Conservation (phyloP, 1,140 invertebrate species). For the Atta colombica region DNA sequence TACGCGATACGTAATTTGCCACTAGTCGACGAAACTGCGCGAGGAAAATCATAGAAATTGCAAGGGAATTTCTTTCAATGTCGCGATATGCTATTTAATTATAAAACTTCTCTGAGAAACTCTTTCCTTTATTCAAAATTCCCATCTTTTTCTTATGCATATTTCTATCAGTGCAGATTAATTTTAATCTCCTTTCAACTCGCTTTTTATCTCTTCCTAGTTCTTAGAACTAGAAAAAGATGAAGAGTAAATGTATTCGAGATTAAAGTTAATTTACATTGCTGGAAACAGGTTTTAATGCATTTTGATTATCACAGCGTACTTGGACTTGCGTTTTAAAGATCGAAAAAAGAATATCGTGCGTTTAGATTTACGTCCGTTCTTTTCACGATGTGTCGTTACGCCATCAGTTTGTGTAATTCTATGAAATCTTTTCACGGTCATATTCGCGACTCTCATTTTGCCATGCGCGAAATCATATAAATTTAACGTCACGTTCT, state of each 20-base stretch:
- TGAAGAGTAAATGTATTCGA: too few relatives aligned
- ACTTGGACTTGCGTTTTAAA: not conserved
- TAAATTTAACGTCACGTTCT: conserved; percentile 69
- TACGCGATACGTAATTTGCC: conserved; percentile 57
- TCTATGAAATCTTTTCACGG: conserved; percentile 45
- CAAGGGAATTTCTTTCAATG: not conserved
- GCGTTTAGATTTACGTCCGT: not conserved
- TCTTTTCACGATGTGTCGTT: conserved; percentile 36
- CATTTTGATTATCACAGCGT: not conserved
- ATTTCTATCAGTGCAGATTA: too few relatives aligned
- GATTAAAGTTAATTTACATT: too few relatives aligned
- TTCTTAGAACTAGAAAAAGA: too few relatives aligned
- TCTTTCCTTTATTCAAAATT: not conserved
- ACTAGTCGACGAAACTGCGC: conserved; percentile 21
- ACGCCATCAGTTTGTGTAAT: conserved; percentile 43
- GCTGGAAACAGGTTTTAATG: too few relatives aligned
- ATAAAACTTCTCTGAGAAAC: not conserved
- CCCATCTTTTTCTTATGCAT: not conserved
- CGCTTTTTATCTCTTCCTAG: too few relatives aligned
- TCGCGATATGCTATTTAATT: not conserved
- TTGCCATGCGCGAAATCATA: conserved; percentile 41
- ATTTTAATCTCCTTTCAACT: too few relatives aligned
- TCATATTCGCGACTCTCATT: conserved; percentile 22
- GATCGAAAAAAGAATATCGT: not conserved
- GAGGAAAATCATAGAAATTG: conserved; percentile 49